Percentiles rank a stretch among this genome's conserved stretches.
Conservation (phyloP, 2,888 invertebrate genomes). For the Hipparchia sbordonii region DNA sequence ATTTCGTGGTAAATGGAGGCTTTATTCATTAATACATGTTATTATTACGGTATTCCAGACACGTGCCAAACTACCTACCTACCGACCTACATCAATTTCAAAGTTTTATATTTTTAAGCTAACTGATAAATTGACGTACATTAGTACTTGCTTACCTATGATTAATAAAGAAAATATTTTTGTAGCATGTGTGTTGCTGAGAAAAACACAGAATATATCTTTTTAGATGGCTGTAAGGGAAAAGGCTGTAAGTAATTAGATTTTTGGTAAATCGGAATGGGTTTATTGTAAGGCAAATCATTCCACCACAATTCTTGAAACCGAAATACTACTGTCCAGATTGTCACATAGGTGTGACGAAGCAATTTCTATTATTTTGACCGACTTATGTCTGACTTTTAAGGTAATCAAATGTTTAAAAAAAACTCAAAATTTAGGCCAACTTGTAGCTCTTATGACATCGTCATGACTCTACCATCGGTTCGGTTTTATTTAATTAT, state of each 20-base stretch:
- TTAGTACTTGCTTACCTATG: too few species aligned
- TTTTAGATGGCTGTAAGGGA: background rate
- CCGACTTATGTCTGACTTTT: background rate
- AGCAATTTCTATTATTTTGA: constrained; percentile 2
- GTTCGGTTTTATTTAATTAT: too few species aligned
- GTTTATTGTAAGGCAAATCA: background rate
- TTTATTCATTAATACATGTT: constrained; percentile 2
- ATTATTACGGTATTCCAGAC: background rate
- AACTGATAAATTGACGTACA: too few species aligned
- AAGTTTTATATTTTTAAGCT: background rate
- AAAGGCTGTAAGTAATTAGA: constrained; percentile 2
- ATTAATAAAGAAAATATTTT: background rate
- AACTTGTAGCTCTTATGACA: too few species aligned
- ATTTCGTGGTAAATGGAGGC: constrained; percentile 2
- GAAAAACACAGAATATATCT: background rate
- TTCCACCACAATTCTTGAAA: constrained; percentile 7
- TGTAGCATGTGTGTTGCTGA: too few species aligned
- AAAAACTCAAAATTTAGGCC: too few species aligned
- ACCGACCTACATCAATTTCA: background rate
- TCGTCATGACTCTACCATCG: too few species aligned
- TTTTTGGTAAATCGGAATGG: constrained; percentile 2
- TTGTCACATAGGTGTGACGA: background rate
- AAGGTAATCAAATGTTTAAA: background rate
- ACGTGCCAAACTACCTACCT: background rate
- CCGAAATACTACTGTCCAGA: background rate